Evolutionary conservation across 2,113 vertebrate genomes (phyloP), one percentile per base, ranked within the genome.

Genomic region (Syngnathus typhle): DNA sequence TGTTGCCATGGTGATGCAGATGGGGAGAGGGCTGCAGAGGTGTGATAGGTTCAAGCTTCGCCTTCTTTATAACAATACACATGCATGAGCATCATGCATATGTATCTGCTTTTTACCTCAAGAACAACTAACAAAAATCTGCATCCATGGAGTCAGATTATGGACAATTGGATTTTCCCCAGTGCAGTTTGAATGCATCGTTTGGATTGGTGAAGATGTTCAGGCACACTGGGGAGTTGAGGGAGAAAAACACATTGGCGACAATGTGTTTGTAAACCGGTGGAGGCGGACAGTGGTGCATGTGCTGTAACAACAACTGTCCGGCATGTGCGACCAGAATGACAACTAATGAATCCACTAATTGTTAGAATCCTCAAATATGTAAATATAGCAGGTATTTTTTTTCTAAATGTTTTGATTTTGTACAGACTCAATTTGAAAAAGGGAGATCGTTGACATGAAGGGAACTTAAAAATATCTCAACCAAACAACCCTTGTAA

Each of bases 21-120:
- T 70, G 27, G 41, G 64, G 37, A 19, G 41, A 73, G 67, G 71
- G 51, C 76, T 73, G 69, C 60, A 61, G 39, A 70, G 54, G 67
- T 75, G 65, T 62, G 62, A 70, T 59, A 54, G 43, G 9, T 0
- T 66, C 70, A 75, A 73, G 36, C 71, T 80, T 64, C 61, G 41
- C 62, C 54, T 60, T 75, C 67, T 73, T 71, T 80, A 64, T 88
- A 84, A 78, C 7, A 71, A 54, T 65, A 74, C 69, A 74, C 46
- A 37, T 77, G 65, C 68, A 56, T 44, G 6, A 64, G 21, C 32
- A 75, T 12, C 2, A 78, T 70, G 67, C 18, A 12, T 41, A 21
- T 60, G 19, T 71, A 80, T 88, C 41, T 54, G 88, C 27, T 27
- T 92, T 92, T 93, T 94, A 96, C 94, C 93, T 96, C 93, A 94